Base-by-base conservation (phyloP, 37 sponge, comb jelly and placozoan species). In the Crambe crambe region DNA sequence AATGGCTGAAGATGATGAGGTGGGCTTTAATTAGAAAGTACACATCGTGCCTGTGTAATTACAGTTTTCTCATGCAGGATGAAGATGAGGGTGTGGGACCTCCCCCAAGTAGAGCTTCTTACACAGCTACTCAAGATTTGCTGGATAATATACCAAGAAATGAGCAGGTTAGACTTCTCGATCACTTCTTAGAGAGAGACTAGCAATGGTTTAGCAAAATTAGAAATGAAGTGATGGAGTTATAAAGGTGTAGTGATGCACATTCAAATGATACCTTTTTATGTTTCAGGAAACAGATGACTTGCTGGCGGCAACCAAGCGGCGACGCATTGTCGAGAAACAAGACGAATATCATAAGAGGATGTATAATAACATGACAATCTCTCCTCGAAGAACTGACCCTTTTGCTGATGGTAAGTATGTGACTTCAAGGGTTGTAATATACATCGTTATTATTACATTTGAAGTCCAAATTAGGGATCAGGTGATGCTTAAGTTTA, bases 291-390 rank as follows among this genome's bases (percentile, higher is more conserved):
- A 56, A 15, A 42, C 78, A n/a, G 79, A 85, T 75, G 93, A 86
- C 36, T 92, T 91, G 27, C 78, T 95, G 32, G 87, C 80, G 0
- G 90, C 85, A 3, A 40, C 74, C 3, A 85, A 80, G 26, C 72
- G 67, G 39, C 59, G 63, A 18, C 77, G 82, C 23, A 87, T 97
- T 30, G 64, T 67, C 0, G 90, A 89, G 21, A 80, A 94, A 3
- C 81, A 85, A 37, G 90, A 93, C 61, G 97, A 97, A 37, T 97
- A 97, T 70, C 97, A 94, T 71, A 35, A 74, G 65, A 58, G 94
- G 27, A 82, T 84, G 75, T 43, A 39, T 43, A 62, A 79, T 62
- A 81, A 85, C 63, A 61, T 89, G 75, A 44, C 88, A n/a, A 87
- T 87, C 36, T 91, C 97, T 0, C 97, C 97, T 56, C 78, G 76